Base-by-base conservation (phyloP, 2,113 vertebrate species). In the Rafetus swinhoei region DNA sequence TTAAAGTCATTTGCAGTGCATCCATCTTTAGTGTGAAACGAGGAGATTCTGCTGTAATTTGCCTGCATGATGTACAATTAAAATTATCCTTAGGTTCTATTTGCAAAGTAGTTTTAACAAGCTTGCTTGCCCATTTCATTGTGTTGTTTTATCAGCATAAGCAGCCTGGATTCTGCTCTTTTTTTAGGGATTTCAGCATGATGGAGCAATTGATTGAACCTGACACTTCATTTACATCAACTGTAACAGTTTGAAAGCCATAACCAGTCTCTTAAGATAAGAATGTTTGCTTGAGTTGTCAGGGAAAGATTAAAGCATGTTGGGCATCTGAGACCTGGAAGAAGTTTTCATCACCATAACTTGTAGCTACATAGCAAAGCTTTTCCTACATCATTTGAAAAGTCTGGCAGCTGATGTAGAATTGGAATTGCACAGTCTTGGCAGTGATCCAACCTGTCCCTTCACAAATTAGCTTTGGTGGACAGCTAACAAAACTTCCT, bases 241-340 rank as follows among this genome's bases (percentile, higher is more conserved):
- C 74, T 77, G 39, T 77, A 50, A 77, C 39, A 35, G 1, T 53
- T 9, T 57, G 45, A 59, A 62, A 24, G 79, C 3, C 45, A n/a
- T 85, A 21, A 72, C 35, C 14, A 86, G 55, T 0, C 91, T n/a
- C 21, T 93, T 7, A 1, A 55, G 55, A 21, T 35, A 13, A 32
- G 50, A 81, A 53, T 0, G 0, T 45, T 62, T 18, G 21, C 56
- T 84, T 77, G 53, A 45, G 32, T 13, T 77, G 9, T 57, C 11
- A 35, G 45, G 50, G 22, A 76, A 45, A 87, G 24, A 62, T 1
- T 3, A 56, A 35, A n/a, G 9, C 7, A 60, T 52, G 55, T 86
- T 35, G 79, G 55, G n/a, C 21, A 15, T 52, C 82, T 89, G 39
- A 92, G 62, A 81, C 29, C 85, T 27, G 19, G 35, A 82, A 79